Base-by-base conservation (phyloP, 2,113 vertebrate genomes). In the Sceloporus tristichus region DNA sequence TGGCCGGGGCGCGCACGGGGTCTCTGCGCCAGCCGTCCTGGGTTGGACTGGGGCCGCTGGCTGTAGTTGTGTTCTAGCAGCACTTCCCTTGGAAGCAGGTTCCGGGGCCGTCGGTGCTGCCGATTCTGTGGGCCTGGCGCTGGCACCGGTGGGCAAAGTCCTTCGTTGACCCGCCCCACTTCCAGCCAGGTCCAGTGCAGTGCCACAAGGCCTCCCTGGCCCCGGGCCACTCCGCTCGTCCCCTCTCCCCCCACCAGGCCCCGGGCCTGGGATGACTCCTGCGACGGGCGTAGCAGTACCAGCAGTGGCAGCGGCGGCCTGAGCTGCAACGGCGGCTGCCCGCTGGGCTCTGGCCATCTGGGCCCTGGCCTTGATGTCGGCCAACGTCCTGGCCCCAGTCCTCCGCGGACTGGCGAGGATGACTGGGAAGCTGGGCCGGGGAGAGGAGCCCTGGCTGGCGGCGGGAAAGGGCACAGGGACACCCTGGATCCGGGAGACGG, bases 361-460 rank as follows among this genome's bases (percentile, higher is more conserved):
- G 70, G 98, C 98, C 96, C 98, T 98, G 27, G 98, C 98, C 96
- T 99, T 99, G 97, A 99, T 99, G 96, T 99, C 98, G 3, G 99
- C 99, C 94, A 99, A 92, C 75, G 99, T 99, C 87, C 99, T 97
- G 93, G 98, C 98, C 78, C 98, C 98, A 0, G 98, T 98, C 85
- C 98, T 97, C 79, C 97, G 97, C 0, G 98, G 98, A 95, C 98
- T 98, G 95, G 96, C 91, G 11, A 98, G 94, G 1, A 97, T 94
- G 91, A 96, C 1, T 4, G 97, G 96, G 91, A 98, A 98, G 2
- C 96, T 94, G 62, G 96, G 97, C 97, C 97, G 97, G 91, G 98
- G 98, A 94, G 98, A 98, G 94, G 98, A 98, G 94, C 98, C 97
- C 96, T 98, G 98, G 91, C 96, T 48, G 48, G 48, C 96, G 42